These are phyloP conservation scores for Varecia variegata DNA, from an alignment of 2,797 vertebrate genomes.

Conservation along the genomic window DNA sequence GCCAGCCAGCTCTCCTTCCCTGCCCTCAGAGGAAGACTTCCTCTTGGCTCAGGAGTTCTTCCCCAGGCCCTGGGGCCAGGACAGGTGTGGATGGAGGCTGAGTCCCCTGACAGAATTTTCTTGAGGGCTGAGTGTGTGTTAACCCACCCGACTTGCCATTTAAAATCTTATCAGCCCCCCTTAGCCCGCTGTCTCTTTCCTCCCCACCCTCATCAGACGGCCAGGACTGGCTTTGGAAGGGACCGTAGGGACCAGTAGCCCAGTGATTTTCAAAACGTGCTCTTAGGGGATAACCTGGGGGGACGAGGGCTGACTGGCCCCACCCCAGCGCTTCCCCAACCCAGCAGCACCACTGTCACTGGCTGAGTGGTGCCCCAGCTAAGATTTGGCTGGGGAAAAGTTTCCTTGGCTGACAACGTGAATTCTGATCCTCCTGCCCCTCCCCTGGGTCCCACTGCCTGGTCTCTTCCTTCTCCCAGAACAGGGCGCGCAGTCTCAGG, in stretches of 20 bases:
- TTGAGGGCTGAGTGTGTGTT: background rate
- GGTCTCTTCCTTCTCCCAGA: background rate
- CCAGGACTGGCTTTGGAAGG: background rate
- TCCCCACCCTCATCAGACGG: background rate
- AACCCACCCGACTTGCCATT: background rate
- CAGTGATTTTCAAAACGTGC: background rate
- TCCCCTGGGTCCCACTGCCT: background rate
- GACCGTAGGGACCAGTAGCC: background rate
- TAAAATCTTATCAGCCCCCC: background rate
- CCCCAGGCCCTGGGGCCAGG: background rate
- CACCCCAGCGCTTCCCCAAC: background rate
- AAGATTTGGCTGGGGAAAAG: background rate
- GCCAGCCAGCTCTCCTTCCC: background rate
- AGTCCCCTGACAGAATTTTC: background rate
- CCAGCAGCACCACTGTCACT: background rate
- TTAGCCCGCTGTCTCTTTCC: background rate
- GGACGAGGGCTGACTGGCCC: background rate
- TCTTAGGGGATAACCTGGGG: background rate
- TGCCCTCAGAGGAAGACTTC: background rate
- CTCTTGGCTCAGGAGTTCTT: background rate
- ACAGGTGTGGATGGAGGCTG: background rate
- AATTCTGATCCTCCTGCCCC: background rate
- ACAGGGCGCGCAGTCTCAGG: background rate
- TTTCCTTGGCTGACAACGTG: background rate
- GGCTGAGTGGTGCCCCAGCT: fast-evolving